phyloP scores from a whole-genome alignment of 1,140 invertebrate genomes.

The Rhizoglyphus robini region DNA sequence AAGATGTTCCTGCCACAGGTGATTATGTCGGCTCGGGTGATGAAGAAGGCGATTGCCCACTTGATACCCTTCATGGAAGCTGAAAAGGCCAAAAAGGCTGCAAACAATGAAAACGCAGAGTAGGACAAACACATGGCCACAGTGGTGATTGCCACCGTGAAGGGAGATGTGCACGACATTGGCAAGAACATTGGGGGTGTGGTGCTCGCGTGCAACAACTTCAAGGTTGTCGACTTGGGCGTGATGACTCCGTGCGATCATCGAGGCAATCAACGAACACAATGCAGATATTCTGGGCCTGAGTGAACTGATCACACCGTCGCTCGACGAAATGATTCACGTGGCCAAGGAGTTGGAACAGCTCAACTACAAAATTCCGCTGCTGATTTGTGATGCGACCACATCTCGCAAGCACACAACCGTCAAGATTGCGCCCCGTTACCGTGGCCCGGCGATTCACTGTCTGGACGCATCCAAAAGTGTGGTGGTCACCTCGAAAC shows the following conservation, averaged over 20 bases:
- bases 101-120: slow-evolving; percentile 9
- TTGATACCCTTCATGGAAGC: slow-evolving; percentile 48
- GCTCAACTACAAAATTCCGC: slow-evolving; percentile 39
- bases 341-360: slow-evolving; percentile 49
- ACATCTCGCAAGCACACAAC: slow-evolving; percentile 49
- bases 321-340: slow-evolving; percentile 48
- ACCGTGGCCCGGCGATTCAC: slow-evolving; percentile 43
- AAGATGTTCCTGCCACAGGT: slow-evolving; percentile 53
- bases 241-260: slow-evolving; percentile 49
- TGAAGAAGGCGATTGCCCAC: slow-evolving; percentile 50
- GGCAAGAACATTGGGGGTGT: slow-evolving; percentile 52
- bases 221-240: slow-evolving; percentile 45
- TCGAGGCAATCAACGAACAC: slow-evolving; percentile 41
- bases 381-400: slow-evolving; percentile 50
- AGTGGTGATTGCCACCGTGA: slow-evolving; percentile 47
- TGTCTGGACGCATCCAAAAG: slow-evolving; percentile 50
- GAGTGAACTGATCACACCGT: slow-evolving; percentile 49
- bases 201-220: slow-evolving; percentile 51
- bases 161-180: slow-evolving; percentile 53
- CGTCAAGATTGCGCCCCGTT: slow-evolving; percentile 47
- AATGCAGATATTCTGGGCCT: slow-evolving; percentile 45
- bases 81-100: slow-evolving; percentile 32
- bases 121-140: slow-evolving; percentile 39
- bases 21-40: slow-evolving; percentile 49
- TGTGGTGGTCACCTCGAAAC: slow-evolving; percentile 44